Base-by-base conservation (phyloP, 35 echinoderm and acorn worm genomes). In the Diadema setosum region DNA sequence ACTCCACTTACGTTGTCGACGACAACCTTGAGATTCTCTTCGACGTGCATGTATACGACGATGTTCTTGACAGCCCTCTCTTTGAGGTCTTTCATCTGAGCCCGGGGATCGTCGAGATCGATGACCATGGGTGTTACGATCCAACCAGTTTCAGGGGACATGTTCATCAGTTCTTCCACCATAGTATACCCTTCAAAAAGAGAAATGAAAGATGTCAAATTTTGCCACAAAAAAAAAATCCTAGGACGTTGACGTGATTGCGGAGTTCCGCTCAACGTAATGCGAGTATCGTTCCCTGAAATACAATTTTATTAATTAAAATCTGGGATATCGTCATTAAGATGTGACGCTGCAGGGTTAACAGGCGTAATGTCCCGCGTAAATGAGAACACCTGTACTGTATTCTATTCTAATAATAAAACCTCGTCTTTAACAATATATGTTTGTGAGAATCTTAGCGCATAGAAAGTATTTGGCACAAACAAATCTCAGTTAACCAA, bases 11-110 rank as follows among this genome's bases (percentile, higher is more conserved):
- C 88, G 78, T 49, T 82, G 36, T 58, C 58, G 7, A 96, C 78
- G 16, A 96, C 94, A 26, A 4, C 29, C 25, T 88, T 81, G 7
- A 90, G 70, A 40, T 88, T 85, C n/a, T 96, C 94, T 78, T 93
- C 91, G 23, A 88, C 75, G n/a, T 82, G 86, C 15, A 93, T 50
- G 78, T 45, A 93, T 14, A 93, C 43, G 5, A 95, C 41, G 59
- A 91, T 83, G 37, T 95, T 95, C 55, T 95, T 90, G 3, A 75
- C 61, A 40, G 57, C 42, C 31, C 75, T 82, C 6, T 63, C 27
- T 42, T 90, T 87, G 33, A 95, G 17, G 2, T 88, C 80, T 31
- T 91, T 85, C 25, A 80, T 75, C 67, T 89, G 87, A 12, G 40
- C 64, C 14, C 52, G 41, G 18, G 75, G 40, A 46, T 95, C 84